phyloP scores from a whole-genome alignment of 2,888 invertebrate species.

The Coleophora deauratella region DNA sequence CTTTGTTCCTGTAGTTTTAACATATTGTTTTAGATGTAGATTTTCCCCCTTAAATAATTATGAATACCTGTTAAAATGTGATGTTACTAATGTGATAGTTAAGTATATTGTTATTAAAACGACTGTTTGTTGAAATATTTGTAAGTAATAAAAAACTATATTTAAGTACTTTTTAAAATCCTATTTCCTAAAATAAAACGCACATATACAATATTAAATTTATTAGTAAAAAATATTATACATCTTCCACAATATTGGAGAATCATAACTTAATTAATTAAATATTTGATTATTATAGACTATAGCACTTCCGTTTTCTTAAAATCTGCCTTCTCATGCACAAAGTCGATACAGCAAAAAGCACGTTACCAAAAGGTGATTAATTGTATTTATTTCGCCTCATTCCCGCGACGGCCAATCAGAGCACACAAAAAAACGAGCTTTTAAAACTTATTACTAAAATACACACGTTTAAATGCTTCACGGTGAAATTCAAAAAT shows the following conservation, averaged over 20 bases:
- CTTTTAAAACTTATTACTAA: conserved; percentile 35
- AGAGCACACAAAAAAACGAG: conserved; percentile 28
- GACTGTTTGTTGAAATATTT: conserved; percentile 11
- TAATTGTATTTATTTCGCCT: conserved; percentile 13
- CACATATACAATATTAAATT: conserved; percentile 68
- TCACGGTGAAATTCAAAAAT: conserved; percentile 24
- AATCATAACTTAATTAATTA: conserved; percentile 72
- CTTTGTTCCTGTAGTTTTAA: no score
- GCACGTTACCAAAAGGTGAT: conserved; percentile 30
- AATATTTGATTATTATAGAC: conserved; percentile 71
- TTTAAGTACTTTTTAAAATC: no score
- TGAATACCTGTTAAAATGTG: conserved; percentile 22
- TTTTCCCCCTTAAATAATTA: no score
- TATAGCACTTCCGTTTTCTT: conserved; percentile 67
- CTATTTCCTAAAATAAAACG: conserved; percentile 59
- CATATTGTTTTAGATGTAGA: no score
- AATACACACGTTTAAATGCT: conserved; percentile 52
- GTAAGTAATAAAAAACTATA: no score
- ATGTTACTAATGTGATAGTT: conserved; percentile 12
- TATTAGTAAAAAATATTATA: conserved; percentile 75
- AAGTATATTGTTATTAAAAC: conserved; percentile 11
- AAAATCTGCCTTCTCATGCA: conserved; percentile 54
- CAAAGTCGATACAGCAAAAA: conserved; percentile 61
- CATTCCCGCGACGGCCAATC: conserved; percentile 20
- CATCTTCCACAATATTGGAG: conserved; percentile 75